These are phyloP conservation scores for Urocynchramus pylzowi DNA, from an alignment of 2,113 vertebrate genomes.

Conservation along the genomic window DNA sequence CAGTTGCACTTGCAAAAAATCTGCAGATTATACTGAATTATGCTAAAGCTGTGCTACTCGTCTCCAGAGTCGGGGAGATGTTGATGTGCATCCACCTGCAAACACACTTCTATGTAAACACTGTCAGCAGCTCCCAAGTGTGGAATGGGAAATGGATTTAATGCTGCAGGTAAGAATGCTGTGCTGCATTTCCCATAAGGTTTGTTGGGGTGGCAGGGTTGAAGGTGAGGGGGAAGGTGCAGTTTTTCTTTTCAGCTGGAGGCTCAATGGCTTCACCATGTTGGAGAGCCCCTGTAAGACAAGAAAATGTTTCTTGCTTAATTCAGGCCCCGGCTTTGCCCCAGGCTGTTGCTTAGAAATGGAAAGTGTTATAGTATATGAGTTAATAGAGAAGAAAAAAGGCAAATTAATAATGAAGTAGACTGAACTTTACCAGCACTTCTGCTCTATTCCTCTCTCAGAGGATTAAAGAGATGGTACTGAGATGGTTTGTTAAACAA, in stretches of 20 bases:
- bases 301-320: background rate
- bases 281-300: background rate
- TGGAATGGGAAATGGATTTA: background rate
- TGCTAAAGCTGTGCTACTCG: background rate
- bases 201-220: background rate
- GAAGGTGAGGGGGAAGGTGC: background rate
- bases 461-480: slow-evolving; percentile 22
- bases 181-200: background rate
- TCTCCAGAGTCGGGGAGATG: background rate
- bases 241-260: background rate
- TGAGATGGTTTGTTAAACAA: background rate
- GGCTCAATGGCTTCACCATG: background rate
- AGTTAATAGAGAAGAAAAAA: slow-evolving; percentile 19
- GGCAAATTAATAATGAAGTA: slow-evolving; percentile 38
- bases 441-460: slow-evolving; percentile 5
- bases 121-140: background rate
- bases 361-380: background rate
- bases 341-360: background rate
- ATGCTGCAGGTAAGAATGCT: background rate
- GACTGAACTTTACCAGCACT: slow-evolving; percentile 22
- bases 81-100: background rate
- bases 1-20: background rate
- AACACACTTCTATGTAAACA: background rate
- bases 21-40: background rate
- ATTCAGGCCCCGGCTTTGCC: background rate